phyloP scores from a whole-genome alignment of 2,113 vertebrate species.

The Crotalus viridis region DNA sequence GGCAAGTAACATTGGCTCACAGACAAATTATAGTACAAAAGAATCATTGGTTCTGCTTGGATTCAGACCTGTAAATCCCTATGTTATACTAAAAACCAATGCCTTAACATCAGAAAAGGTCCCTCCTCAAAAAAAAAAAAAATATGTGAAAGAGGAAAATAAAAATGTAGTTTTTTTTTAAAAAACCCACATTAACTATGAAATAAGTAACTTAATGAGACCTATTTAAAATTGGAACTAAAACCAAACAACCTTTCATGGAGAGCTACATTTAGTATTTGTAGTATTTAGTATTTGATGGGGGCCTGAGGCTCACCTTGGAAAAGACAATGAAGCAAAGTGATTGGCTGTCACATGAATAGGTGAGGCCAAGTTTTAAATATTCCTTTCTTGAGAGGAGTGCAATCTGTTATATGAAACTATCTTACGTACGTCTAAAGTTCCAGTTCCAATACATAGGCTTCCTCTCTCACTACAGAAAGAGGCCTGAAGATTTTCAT shows the following conservation, averaged over 20 bases:
- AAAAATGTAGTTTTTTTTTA: neutral
- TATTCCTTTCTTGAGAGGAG: no score
- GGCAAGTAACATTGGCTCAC: neutral
- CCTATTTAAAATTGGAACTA: neutral
- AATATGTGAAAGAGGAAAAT: slow-evolving; percentile 34
- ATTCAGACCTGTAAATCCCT: neutral
- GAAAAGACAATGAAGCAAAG: no score
- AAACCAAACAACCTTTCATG: neutral
- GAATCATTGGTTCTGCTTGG: neutral
- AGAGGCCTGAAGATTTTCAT: neutral
- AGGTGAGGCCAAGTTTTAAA: no score
- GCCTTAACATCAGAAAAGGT: slow-evolving; percentile 42
- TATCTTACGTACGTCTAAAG: no score
- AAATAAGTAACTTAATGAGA: slow-evolving; percentile 46
- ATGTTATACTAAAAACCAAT: slow-evolving; percentile 32
- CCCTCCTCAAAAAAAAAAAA: slow-evolving; percentile 46
- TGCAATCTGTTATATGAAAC: no score
- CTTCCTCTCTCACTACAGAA: neutral
- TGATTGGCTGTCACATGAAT: no score
- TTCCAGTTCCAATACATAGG: neutral
- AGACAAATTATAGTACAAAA: neutral
- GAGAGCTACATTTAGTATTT: no score
- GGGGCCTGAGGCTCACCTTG: no score
- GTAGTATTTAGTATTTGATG: no score
- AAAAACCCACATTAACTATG: neutral